phyloP scores from a whole-genome alignment of 53 echinoderm and acorn worm species.

The Crossaster papposus region DNA sequence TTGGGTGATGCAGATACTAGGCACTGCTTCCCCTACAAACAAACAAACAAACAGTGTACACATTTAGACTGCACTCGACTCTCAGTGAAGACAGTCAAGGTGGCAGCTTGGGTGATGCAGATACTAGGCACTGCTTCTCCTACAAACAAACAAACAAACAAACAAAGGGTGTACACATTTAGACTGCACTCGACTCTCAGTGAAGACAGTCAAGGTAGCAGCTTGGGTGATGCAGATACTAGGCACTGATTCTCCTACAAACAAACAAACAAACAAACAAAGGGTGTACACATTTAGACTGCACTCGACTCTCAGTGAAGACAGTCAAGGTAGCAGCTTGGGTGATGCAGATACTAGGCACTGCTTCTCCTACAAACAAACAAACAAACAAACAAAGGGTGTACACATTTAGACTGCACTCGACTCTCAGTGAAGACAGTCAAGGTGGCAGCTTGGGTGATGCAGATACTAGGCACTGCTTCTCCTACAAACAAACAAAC shows the following conservation, averaged over 20 bases:
- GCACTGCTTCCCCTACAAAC: slow-evolving; percentile 68
- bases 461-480: slow-evolving; percentile 74
- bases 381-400: neutral
- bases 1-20: slow-evolving; percentile 82
- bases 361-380: slow-evolving; percentile 64
- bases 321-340: slow-evolving; percentile 70
- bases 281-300: no score
- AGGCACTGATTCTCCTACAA: slow-evolving; percentile 69
- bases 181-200: no score
- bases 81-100: slow-evolving; percentile 72
- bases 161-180: no score
- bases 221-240: slow-evolving; percentile 84
- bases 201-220: slow-evolving; percentile 63
- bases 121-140: slow-evolving; percentile 75
- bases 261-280: slow-evolving; percentile 6
- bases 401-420: neutral
- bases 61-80: no score
- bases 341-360: slow-evolving; percentile 79
- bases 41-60: no score
- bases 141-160: slow-evolving; percentile 38
- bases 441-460: slow-evolving; percentile 70
- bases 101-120: slow-evolving; percentile 72
- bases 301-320: no score
- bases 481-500: slow-evolving; percentile 65
- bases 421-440: no score